A percentile compares a stretch with the other conserved stretches of the same genome.
Conservation (phyloP, 2,797 vertebrate genomes). For the Enteromius afrohamiltoni region DNA sequence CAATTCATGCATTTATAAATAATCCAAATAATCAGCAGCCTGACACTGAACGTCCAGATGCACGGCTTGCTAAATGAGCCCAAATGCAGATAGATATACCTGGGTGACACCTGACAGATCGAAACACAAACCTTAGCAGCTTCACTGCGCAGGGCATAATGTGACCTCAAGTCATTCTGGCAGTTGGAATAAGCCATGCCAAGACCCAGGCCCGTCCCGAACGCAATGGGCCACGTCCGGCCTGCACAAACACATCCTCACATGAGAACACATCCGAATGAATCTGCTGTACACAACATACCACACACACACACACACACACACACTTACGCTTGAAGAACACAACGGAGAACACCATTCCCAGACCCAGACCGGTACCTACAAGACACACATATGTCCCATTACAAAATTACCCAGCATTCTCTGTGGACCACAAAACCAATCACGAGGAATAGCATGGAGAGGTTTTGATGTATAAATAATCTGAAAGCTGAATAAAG, state of each 20-base stretch:
- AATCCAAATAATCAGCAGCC: not conserved
- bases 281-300: not conserved
- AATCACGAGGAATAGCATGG: no score
- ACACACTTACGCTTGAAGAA: constrained; percentile 97
- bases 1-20: no score
- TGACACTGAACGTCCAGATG: no score
- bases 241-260: constrained; percentile 71
- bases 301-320: constrained; percentile 77
- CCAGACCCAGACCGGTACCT: constrained; percentile 94
- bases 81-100: not conserved
- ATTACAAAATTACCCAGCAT: not conserved
- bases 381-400: constrained; percentile 27
- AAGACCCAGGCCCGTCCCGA: constrained; percentile 87
- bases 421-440: no score
- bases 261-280: not conserved
- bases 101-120: not conserved
- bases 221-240: constrained; percentile 88
- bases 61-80: no score
- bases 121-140: constrained; percentile 82
- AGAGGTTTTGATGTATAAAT: no score
- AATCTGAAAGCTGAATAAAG: no score
- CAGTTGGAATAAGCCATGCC: constrained; percentile 98
- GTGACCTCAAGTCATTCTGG: constrained; percentile 91
- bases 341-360: constrained; percentile 93
- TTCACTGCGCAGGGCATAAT: constrained; percentile 86